Conservation (phyloP, 2,797 vertebrate genomes). For the Myotis findleyi region DNA sequence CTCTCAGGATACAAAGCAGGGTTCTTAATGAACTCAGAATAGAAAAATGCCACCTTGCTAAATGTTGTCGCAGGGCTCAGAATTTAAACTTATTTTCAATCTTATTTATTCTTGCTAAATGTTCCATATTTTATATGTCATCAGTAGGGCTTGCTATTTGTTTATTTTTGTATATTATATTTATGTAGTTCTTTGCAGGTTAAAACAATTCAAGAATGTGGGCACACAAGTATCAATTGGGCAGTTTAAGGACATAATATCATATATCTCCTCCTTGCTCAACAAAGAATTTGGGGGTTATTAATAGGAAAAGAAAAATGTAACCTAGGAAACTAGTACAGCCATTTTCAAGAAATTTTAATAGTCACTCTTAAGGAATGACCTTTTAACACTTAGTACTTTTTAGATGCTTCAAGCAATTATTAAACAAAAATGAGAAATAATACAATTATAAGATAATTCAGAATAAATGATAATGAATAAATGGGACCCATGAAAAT, state of each 20-base stretch:
- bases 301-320: neutral
- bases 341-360: conserved; percentile 18
- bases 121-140: neutral
- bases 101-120: neutral
- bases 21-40: neutral
- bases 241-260: conserved; percentile 8
- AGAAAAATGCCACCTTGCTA: neutral
- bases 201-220: neutral
- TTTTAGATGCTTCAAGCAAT: conserved; percentile 20
- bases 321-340: neutral
- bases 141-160: neutral
- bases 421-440: conserved; percentile 58
- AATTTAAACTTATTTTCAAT: neutral
- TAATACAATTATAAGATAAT: conserved; percentile 39
- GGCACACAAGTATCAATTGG: neutral
- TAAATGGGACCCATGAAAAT: conserved; percentile 55
- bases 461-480: conserved; percentile 14
- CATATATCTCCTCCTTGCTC: neutral
- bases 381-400: neutral
- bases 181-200: neutral
- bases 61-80: neutral
- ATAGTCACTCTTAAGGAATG: neutral
- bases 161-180: neutral
- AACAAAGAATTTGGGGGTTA: neutral
- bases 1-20: neutral